phyloP scores from a whole-genome alignment of 2,888 invertebrate species.

The Pyrrhosoma nymphula region DNA sequence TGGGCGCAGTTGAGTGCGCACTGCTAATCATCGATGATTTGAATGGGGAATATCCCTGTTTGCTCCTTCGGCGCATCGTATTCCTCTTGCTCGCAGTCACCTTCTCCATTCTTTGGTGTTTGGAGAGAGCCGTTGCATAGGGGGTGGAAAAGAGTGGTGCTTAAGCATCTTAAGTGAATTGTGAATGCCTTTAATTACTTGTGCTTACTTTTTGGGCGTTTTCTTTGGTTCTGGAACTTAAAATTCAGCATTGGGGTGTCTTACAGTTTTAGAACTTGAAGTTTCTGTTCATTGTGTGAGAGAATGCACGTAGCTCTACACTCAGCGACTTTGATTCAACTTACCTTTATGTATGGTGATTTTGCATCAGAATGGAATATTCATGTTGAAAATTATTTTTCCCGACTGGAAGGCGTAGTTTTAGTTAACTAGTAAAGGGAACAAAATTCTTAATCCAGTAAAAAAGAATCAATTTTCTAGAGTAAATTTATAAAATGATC shows the following conservation, averaged over 20 bases:
- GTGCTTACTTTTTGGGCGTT: neutral
- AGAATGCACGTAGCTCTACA: too few relatives aligned
- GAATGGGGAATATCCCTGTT: neutral
- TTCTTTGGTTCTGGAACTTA: neutral
- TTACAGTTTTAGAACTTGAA: too few relatives aligned
- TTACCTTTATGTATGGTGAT: too few relatives aligned
- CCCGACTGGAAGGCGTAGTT: too few relatives aligned
- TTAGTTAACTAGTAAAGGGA: too few relatives aligned
- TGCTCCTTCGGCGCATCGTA: neutral
- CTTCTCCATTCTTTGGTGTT: neutral
- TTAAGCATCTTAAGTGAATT: neutral
- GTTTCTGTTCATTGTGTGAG: too few relatives aligned
- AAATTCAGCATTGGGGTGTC: neutral
- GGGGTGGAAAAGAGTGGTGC: neutral
- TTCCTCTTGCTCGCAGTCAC: neutral
- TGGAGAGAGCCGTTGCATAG: neutral
- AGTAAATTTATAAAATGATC: too few relatives aligned
- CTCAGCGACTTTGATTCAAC: too few relatives aligned
- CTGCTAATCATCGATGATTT: neutral
- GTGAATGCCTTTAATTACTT: neutral
- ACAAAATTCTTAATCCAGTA: too few relatives aligned
- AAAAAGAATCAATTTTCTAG: too few relatives aligned
- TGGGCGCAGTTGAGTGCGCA: neutral
- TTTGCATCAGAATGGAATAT: too few relatives aligned
- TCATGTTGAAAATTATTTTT: too few relatives aligned